Base-by-base conservation (phyloP, 1,140 invertebrate genomes). In the Nasonia giraulti region DNA sequence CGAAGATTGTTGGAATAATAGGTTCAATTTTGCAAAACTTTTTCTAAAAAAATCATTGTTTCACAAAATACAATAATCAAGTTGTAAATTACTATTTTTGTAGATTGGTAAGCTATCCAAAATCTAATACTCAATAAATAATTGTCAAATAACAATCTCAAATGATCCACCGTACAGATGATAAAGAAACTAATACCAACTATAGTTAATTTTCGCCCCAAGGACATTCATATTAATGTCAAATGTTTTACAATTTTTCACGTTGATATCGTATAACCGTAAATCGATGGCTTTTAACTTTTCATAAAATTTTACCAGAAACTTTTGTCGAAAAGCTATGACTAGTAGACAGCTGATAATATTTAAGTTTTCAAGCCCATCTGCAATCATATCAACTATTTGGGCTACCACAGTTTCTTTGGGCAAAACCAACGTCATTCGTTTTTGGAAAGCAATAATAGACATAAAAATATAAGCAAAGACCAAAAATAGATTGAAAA, bases 141-240 rank as follows among this genome's bases (percentile, higher is more conserved):
- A 31, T 83, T 20, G 76, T 33, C 40, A 1, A 10, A 14, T 7
- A 44, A 27, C 50, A 47, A 68, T 33, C 37, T 77, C 12, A 68
- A 69, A 71, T 83, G 76, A 14, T 78, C 76, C 0, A 78, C 37
- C 27, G n/a, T 33, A 33, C 23, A 66, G 27, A 47, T 47, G 14
- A 68, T 44, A 40, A 47, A 50, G 47, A 76, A 71, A 44, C 17
- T 27, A 40, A 83, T 68, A n/a, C 37, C 23, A n/a, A 78, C 1
- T 55, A 44, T 23, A 40, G 62, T 78, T 23, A 84, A 31, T 78
- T 66, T 78, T 69, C 23, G 31, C 23, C 76, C 82, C 23, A 84
- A 31, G 17, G 47, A 31, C 7, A 5, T 40, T 37, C 74, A n/a
- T 31, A 76, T 40, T 23, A 11, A 73, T 4, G 40, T 76, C 33